Percentiles rank a stretch among this genome's conserved stretches.
These are phyloP conservation scores for Spodoptera frugiperda DNA, from an alignment of 1,140 invertebrate genomes.

Conservation along the genomic window DNA sequence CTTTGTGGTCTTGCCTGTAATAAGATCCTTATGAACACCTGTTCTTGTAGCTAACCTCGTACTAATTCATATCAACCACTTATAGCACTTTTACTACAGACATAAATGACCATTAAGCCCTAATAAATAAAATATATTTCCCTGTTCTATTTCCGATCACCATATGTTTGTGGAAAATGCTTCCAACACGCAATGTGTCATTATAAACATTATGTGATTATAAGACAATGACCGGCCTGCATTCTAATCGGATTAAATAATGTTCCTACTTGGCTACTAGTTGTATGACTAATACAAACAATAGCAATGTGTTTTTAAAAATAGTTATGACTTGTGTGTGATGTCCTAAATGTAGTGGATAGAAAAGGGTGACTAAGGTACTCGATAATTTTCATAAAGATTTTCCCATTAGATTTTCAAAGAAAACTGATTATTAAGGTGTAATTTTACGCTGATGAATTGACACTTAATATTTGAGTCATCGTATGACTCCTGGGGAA, in stretches of 20 bases:
- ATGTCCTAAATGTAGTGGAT: neutral
- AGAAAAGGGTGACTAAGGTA: slow-evolving; percentile 6
- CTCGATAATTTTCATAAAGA: neutral
- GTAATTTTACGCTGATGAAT: too few species aligned
- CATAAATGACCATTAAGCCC: too few species aligned
- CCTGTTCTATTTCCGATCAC: neutral
- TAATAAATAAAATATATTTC: too few species aligned
- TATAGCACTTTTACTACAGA: too few species aligned
- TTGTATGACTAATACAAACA: slow-evolving; percentile 15
- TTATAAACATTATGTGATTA: slow-evolving; percentile 6
- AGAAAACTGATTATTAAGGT: too few species aligned
- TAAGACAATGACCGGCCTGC: slow-evolving; percentile 15
- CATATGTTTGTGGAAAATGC: neutral
- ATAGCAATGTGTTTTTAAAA: slow-evolving; percentile 19
- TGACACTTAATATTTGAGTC: too few species aligned
- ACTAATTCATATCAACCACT: neutral
- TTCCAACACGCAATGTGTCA: slow-evolving; percentile 12
- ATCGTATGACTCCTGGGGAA: too few species aligned
- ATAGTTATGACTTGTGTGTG: slow-evolving; percentile 16
- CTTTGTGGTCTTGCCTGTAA: too few species aligned
- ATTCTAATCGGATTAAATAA: slow-evolving; percentile 17
- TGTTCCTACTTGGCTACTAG: slow-evolving; percentile 7
- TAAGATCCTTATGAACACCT: neutral
- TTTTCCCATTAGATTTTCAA: neutral
- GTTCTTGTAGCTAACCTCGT: neutral